phyloP scores from a whole-genome alignment of 2,113 vertebrate species.

The Tautogolabrus adspersus region DNA sequence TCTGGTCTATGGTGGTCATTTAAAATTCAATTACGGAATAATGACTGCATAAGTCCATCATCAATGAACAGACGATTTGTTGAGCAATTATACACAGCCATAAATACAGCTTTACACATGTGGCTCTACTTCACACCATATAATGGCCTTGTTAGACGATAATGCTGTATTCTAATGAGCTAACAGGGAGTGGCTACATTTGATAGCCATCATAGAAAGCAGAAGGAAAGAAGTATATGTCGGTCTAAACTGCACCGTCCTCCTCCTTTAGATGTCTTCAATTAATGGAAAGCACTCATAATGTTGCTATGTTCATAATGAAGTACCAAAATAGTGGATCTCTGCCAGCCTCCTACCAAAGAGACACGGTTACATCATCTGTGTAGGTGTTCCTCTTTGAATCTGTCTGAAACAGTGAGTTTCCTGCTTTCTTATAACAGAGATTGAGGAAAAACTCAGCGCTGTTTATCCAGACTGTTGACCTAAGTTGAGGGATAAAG shows the following conservation, averaged over 20 bases:
- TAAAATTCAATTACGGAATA: conserved; percentile 76
- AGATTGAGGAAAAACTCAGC: conserved; percentile 21
- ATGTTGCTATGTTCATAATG: conserved; percentile 42
- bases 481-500: conserved; percentile 31
- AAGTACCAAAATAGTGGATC: conserved; percentile 46
- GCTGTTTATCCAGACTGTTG: conserved; percentile 41
- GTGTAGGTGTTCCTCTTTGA: conserved; percentile 64
- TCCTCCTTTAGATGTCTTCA: conserved; percentile 15
- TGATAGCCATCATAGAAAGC: conserved; percentile 10
- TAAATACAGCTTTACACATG: conserved; percentile 61
- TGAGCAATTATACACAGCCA: conserved; percentile 63
- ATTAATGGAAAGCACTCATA: conserved; percentile 32
- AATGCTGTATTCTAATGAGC: conserved; percentile 28
- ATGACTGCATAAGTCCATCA: conserved; percentile 65
- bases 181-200: conserved; percentile 31
- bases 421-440: conserved; percentile 33
- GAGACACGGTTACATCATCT: conserved; percentile 66
- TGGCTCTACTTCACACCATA: conserved; percentile 38
- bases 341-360: conserved; percentile 58
- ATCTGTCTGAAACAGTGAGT: conserved; percentile 48
- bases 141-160: conserved; percentile 38
- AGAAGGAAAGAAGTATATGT: conserved; percentile 16
- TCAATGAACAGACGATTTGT: conserved; percentile 69
- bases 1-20: conserved; percentile 55
- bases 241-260: neutral